Percentiles rank a stretch among this genome's conserved stretches.
These are phyloP conservation scores for Anticlea derivata DNA, from an alignment of 2,888 invertebrate genomes.

Conservation along the genomic window DNA sequence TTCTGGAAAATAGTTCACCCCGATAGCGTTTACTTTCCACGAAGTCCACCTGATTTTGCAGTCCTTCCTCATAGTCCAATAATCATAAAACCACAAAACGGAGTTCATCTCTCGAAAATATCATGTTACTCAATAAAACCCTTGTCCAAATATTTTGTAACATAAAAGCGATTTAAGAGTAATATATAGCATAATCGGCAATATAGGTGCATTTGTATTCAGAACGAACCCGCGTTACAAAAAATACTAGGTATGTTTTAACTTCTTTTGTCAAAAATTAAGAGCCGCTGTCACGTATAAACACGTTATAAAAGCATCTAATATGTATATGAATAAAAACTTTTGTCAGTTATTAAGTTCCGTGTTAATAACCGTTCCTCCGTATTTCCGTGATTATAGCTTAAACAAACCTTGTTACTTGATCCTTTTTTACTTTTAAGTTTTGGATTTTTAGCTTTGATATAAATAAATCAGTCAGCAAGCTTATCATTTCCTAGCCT, in stretches of 20 bases:
- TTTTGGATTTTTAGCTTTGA: too few relatives aligned
- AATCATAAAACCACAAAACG: constrained; percentile 73
- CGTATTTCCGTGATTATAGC: constrained; percentile 33
- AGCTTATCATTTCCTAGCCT: too few relatives aligned
- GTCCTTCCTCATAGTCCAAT: constrained; percentile 75
- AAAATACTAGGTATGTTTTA: constrained; percentile 76
- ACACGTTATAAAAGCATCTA: constrained; percentile 70
- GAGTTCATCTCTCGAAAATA: constrained; percentile 70
- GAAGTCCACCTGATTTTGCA: constrained; percentile 57
- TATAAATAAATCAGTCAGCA: too few relatives aligned
- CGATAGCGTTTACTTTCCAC: constrained; percentile 34
- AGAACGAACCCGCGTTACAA: constrained; percentile 67
- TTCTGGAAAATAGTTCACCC: too few relatives aligned
- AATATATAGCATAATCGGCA: constrained; percentile 79
- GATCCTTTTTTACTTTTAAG: constrained; percentile 8
- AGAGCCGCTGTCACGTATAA: constrained; percentile 75
- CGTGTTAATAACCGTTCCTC: too few relatives aligned
- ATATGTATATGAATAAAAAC: constrained; percentile 77
- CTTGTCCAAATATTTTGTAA: constrained; percentile 81
- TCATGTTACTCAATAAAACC: constrained; percentile 80
- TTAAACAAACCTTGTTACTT: constrained; percentile 44
- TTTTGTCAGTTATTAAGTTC: constrained; percentile 56
- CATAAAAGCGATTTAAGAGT: constrained; percentile 78
- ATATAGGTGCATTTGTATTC: constrained; percentile 71
- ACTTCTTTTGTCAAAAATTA: constrained; percentile 76